Percentiles rank a stretch among this genome's conserved stretches.
phyloP scores from a whole-genome alignment of 2,888 invertebrate genomes.

The Drosophila kuntzei region DNA sequence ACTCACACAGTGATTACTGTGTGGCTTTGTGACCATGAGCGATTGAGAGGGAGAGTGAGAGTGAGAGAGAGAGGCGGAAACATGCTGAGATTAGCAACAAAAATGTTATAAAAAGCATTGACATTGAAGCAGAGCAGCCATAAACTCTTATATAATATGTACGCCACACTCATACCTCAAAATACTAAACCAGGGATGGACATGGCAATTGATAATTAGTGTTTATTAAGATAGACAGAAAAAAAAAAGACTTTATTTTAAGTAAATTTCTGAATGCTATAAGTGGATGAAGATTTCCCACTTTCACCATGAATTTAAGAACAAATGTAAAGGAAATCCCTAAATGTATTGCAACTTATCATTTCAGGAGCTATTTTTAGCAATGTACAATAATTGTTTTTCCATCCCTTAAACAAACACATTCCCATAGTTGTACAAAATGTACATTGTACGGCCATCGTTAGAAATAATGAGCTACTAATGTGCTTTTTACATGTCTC shows the following conservation, averaged over 20 bases:
- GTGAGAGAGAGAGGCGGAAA: constrained; percentile 1
- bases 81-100: constrained; percentile 45
- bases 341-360: neutral
- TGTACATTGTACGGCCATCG: constrained; percentile 41
- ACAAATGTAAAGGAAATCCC: neutral
- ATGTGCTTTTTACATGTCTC: constrained; percentile 67
- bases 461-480: constrained; percentile 67
- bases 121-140: constrained; percentile 50
- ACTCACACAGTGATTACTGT: constrained; percentile 31
- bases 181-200: constrained; percentile 28
- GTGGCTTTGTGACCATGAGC: constrained; percentile 7
- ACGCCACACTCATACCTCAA: constrained; percentile 10
- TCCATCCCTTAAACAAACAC: constrained; percentile 30
- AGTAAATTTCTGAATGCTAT: neutral
- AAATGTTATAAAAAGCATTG: constrained; percentile 48
- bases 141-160: constrained; percentile 33
- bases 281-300: neutral
- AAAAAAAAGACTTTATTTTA: neutral
- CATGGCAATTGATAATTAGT: constrained; percentile 5
- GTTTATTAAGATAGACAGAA: constrained; percentile 7
- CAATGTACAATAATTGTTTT: neutral
- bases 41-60: constrained; percentile 9
- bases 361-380: neutral
- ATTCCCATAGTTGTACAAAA: constrained; percentile 23
- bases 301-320: neutral